These are phyloP conservation scores for Hypolimnas misippus DNA, from an alignment of 2,888 invertebrate genomes.

Conservation along the genomic window DNA sequence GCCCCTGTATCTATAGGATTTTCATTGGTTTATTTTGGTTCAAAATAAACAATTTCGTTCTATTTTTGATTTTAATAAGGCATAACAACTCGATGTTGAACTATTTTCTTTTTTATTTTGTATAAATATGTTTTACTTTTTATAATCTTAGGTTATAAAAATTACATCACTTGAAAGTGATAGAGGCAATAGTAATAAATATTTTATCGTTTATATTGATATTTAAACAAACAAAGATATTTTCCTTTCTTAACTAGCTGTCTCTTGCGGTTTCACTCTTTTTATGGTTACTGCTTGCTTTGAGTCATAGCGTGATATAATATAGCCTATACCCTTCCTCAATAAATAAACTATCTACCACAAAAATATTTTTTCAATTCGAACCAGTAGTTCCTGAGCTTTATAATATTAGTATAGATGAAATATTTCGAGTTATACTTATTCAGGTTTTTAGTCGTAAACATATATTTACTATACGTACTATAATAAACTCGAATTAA, in stretches of 20 bases:
- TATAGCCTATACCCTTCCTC: too few species aligned
- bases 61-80: too few species aligned
- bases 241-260: too few species aligned
- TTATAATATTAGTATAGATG: too few species aligned
- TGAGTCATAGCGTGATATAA: too few species aligned
- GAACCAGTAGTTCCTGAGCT: too few species aligned
- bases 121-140: neutral
- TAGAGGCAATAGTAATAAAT: neutral
- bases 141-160: neutral
- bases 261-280: too few species aligned
- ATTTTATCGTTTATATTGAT: neutral
- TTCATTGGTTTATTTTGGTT: neutral
- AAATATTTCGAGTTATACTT: neutral
- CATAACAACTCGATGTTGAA: too few species aligned
- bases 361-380: too few species aligned
- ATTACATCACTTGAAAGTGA: neutral
- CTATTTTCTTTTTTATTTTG: too few species aligned
- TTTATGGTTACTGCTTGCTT: too few species aligned
- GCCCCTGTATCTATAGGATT: neutral
- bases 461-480: constrained; percentile 46
- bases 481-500: constrained; percentile 59
- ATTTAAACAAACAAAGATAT: neutral
- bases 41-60: neutral
- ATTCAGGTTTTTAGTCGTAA: neutral
- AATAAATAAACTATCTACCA: too few species aligned